phyloP scores from a whole-genome alignment of 1,140 invertebrate genomes.

The Drepana arcuata region DNA sequence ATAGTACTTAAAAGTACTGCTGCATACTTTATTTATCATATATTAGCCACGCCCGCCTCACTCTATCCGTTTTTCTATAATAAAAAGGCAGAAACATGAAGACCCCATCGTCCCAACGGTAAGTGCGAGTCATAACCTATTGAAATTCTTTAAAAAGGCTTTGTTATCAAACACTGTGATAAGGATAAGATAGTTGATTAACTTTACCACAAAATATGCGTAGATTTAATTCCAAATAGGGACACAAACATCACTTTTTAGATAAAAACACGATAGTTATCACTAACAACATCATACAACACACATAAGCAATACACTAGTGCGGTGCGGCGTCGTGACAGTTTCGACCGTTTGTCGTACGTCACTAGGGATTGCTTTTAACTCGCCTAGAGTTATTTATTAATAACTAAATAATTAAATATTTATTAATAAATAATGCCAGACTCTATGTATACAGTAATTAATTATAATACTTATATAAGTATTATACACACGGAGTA shows the following conservation, averaged over 20 bases:
- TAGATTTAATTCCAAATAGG: conserved; percentile 48
- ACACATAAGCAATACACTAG: conserved; percentile 29
- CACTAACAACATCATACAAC: conserved; percentile 52
- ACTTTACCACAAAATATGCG: conserved; percentile 56
- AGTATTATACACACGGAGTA: no score
- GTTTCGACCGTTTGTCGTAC: no score
- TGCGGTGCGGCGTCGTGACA: conserved; percentile 4
- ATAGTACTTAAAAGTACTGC: neutral
- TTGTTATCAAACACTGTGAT: conserved; percentile 32
- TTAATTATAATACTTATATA: no score
- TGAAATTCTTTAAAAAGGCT: conserved; percentile 24
- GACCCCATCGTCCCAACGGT: conserved; percentile 17
- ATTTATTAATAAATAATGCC: no score
- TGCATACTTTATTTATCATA: conserved; percentile 9
- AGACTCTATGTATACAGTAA: no score
- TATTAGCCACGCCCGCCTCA: conserved; percentile 7
- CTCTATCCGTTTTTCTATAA: conserved; percentile 28
- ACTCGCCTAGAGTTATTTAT: no score
- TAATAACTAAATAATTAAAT: no score
- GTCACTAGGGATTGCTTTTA: no score
- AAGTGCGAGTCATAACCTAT: conserved; percentile 44
- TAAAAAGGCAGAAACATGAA: conserved; percentile 61
- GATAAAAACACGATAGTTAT: conserved; percentile 70
- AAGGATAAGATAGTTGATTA: conserved; percentile 45
- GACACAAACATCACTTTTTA: conserved; percentile 62